These are phyloP conservation scores for Scomberomorus guttatus DNA, from an alignment of 2,797 vertebrate species.

Conservation along the genomic window DNA sequence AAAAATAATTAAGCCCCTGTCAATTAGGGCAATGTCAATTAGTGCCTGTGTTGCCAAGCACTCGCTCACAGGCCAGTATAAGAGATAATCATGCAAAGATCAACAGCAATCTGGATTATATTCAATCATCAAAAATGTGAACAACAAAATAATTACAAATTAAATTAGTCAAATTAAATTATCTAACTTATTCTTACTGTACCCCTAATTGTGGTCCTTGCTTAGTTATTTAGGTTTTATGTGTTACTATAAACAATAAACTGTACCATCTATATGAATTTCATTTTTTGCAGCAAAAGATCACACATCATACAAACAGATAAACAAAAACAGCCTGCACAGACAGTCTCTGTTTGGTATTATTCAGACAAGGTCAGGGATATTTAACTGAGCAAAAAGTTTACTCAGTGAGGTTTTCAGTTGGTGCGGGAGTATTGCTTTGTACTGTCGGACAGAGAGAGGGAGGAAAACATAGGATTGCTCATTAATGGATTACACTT, in stretches of 20 bases:
- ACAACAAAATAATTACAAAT: not conserved
- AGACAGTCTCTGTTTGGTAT: not conserved
- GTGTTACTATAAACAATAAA: no score
- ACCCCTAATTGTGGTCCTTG: no score
- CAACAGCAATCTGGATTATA: not conserved
- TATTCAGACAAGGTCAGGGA: not conserved
- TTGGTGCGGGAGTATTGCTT: constrained; percentile 15
- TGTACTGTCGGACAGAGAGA: constrained; percentile 31
- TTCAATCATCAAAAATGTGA: not conserved
- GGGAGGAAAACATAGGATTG: constrained; percentile 35
- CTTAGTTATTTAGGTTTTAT: no score
- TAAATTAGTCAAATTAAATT: not conserved
- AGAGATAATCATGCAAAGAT: not conserved
- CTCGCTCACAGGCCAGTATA: not conserved
- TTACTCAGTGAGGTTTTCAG: constrained; percentile 13
- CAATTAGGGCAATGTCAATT: not conserved
- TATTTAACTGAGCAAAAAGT: constrained; percentile 22
- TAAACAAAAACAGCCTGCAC: not conserved
- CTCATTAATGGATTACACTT: constrained; percentile 54
- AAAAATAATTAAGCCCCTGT: not conserved
- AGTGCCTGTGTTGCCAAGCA: not conserved
- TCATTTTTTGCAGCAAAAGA: no score
- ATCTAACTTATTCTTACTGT: no score
- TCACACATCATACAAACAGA: constrained; percentile 3
- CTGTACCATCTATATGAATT: no score